Conservation (phyloP, 1,140 invertebrate species). For the Coptotermes formosanus region DNA sequence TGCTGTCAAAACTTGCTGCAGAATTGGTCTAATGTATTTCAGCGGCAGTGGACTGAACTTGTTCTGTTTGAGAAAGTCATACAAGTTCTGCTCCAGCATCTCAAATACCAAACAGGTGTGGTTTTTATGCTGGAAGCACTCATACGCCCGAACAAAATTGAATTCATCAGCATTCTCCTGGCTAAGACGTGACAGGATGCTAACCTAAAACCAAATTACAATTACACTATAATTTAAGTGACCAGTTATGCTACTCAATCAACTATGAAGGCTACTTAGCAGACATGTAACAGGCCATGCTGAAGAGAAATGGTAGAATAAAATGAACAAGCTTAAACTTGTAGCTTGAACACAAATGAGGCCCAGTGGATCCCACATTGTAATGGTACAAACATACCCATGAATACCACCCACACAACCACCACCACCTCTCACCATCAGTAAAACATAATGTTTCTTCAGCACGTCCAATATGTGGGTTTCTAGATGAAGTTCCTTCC, state of each 20-base stretch:
- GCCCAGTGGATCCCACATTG: no score
- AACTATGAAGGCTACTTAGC: neutral
- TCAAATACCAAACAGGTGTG: constrained; percentile 99
- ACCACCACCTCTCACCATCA: no score
- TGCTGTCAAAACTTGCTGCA: constrained; percentile 98
- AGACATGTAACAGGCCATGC: no score
- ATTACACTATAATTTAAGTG: neutral
- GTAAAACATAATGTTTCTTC: no score
- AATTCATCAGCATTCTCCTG: constrained; percentile 99
- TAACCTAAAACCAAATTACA: constrained; percentile 60
- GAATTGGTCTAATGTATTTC: constrained; percentile 97
- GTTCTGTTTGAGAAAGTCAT: constrained; percentile 99
- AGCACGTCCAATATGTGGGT: no score
- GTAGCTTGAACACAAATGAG: no score
- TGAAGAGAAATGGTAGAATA: no score
- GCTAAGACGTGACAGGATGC: constrained; percentile 93
- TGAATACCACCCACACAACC: no score
- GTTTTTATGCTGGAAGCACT: constrained; percentile 99
- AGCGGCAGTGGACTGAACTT: constrained; percentile 98
- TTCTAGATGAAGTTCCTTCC: no score
- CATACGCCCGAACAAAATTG: constrained; percentile 99
- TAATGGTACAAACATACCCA: no score
- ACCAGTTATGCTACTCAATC: neutral
- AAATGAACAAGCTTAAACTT: no score
- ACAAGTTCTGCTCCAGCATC: constrained; percentile 99